These are phyloP conservation scores for Dilophus febrilis DNA, from an alignment of 2,888 invertebrate genomes.

Conservation along the genomic window DNA sequence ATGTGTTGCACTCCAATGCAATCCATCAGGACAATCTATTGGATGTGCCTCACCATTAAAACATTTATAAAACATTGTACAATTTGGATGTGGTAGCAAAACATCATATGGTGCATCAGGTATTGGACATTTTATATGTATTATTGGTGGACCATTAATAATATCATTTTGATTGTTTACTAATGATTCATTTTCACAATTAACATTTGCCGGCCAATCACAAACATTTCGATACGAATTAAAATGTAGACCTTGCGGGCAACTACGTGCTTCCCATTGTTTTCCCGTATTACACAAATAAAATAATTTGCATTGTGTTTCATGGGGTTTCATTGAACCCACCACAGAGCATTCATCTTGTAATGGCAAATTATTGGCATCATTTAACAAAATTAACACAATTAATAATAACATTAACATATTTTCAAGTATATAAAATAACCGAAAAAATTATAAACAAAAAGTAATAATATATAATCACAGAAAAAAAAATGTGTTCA, in stretches of 20 bases:
- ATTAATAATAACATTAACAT: no score
- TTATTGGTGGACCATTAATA: background rate
- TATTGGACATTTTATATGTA: background rate
- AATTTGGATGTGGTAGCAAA: background rate
- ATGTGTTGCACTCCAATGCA: background rate
- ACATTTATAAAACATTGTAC: slow-evolving; percentile 5
- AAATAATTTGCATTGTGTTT: slow-evolving; percentile 17
- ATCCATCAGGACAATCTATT: background rate
- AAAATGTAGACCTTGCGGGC: slow-evolving; percentile 6
- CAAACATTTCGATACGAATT: slow-evolving; percentile 4
- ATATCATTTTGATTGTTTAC: no score
- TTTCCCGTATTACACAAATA: slow-evolving; percentile 16
- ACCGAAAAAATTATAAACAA: no score
- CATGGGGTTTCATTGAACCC: no score
- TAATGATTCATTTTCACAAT: no score
- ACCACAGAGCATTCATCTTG: no score
- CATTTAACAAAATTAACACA: no score
- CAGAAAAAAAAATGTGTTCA: no score
- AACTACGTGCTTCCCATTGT: slow-evolving; percentile 3
- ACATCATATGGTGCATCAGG: background rate
- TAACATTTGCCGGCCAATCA: slow-evolving; percentile 2
- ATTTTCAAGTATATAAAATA: no score
- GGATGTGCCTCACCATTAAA: background rate
- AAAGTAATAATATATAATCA: no score
- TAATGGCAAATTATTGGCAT: no score